These are phyloP conservation scores for Dipodomys ordii DNA, from an alignment of 2,113 vertebrate genomes.

Conservation along the genomic window DNA sequence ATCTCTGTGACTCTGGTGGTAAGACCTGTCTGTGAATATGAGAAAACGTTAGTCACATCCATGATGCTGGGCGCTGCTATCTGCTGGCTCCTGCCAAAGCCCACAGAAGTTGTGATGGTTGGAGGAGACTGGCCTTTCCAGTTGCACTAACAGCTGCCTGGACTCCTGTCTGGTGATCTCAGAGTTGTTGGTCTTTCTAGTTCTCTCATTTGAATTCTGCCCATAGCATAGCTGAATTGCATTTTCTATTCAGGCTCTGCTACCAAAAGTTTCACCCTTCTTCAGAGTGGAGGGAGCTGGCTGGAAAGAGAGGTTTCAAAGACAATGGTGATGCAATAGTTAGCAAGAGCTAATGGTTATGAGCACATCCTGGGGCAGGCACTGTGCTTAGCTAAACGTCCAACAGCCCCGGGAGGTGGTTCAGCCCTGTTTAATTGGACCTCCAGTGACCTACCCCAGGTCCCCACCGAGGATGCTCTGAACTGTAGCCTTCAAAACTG, in stretches of 20 bases:
- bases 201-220: conserved; percentile 59
- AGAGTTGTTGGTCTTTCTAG: background rate
- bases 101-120: background rate
- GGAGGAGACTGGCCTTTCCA: background rate
- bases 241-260: conserved; percentile 33
- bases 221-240: conserved; percentile 3
- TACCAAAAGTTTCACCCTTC: background rate
- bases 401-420: background rate
- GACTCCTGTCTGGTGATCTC: background rate
- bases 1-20: fast-evolving
- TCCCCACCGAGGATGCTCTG: background rate
- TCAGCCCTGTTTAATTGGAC: background rate
- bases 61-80: fast-evolving
- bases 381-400: fast-evolving
- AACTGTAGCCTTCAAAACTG: too few species aligned
- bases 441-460: background rate
- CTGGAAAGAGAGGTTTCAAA: background rate
- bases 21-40: background rate
- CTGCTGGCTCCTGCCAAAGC: background rate
- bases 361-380: background rate
- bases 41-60: background rate
- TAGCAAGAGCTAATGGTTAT: background rate
- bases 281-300: background rate
- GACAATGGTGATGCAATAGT: fast-evolving
- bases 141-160: fast-evolving